Conservation (phyloP, 2,797 vertebrate species). For the Bradypodion pumilum region DNA sequence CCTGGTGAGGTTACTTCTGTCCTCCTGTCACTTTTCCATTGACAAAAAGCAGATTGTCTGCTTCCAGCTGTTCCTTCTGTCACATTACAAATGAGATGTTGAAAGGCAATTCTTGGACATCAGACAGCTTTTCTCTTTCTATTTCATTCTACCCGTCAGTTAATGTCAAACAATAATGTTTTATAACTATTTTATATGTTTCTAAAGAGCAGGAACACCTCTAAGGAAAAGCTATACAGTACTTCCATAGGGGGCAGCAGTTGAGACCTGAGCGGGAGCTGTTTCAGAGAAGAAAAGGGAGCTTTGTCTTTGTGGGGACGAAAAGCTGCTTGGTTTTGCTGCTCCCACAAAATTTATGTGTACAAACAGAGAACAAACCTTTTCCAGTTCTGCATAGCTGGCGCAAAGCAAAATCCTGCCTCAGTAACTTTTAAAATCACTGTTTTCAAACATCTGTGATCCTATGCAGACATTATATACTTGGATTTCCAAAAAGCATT, state of each 20-base stretch:
- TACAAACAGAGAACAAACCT: not conserved
- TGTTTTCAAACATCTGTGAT: not conserved
- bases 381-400: not conserved
- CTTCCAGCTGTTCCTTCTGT: slow-evolving; percentile 81
- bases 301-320: not conserved
- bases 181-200: slow-evolving; percentile 69
- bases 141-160: slow-evolving; percentile 74
- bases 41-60: slow-evolving; percentile 64
- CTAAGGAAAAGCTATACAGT: not conserved
- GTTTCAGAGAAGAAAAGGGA: slow-evolving; percentile 6
- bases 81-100: slow-evolving; percentile 82
- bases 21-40: slow-evolving; percentile 45
- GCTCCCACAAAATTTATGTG: not conserved
- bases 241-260: not conserved
- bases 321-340: not conserved
- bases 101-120: slow-evolving; percentile 78
- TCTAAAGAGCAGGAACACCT: slow-evolving; percentile 9
- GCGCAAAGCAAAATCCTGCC: not conserved
- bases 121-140: slow-evolving; percentile 77
- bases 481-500: not conserved
- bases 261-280: not conserved
- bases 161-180: slow-evolving; percentile 63
- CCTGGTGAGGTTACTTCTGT: slow-evolving; percentile 63
- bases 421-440: not conserved
- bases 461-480: not conserved